Conservation (phyloP, 1,140 invertebrate genomes). For the Coenobita brevimanus region DNA sequence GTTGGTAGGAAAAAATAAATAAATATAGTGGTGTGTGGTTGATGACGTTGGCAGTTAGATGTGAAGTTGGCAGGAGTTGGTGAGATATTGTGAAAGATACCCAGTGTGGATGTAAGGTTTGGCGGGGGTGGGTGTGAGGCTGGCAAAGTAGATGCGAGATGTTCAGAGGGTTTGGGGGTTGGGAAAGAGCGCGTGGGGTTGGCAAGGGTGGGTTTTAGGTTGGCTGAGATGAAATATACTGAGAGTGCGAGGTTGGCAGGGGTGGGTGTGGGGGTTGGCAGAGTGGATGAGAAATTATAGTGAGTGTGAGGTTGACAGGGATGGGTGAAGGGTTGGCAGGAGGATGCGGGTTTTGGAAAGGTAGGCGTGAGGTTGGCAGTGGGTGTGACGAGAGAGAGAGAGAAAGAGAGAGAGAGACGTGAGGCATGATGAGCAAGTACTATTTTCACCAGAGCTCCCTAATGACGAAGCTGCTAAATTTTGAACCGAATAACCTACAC, state of each 20-base stretch:
- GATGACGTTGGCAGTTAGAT: too few species aligned
- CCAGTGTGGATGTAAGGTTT: too few species aligned
- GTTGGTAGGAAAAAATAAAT: too few species aligned
- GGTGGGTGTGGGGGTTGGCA: background rate
- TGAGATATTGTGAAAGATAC: too few species aligned
- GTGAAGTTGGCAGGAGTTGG: too few species aligned
- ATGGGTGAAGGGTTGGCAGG: background rate
- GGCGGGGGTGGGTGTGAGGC: too few species aligned
- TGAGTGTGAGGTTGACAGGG: background rate
- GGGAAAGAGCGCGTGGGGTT: too few species aligned
- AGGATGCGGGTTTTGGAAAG: background rate
- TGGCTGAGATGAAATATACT: background rate
- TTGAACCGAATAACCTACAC: too few species aligned
- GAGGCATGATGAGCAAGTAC: background rate
- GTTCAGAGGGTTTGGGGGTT: too few species aligned
- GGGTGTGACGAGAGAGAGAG: background rate
- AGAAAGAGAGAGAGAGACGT: background rate
- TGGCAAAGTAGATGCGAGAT: too few species aligned
- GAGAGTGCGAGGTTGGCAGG: background rate
- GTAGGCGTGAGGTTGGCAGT: background rate
- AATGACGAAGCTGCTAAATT: background rate
- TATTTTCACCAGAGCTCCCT: background rate
- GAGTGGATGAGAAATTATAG: background rate
- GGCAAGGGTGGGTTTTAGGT: too few species aligned
- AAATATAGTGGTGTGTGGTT: too few species aligned